phyloP scores from a whole-genome alignment of 2,797 vertebrate species.

The Myotis daubentonii region DNA sequence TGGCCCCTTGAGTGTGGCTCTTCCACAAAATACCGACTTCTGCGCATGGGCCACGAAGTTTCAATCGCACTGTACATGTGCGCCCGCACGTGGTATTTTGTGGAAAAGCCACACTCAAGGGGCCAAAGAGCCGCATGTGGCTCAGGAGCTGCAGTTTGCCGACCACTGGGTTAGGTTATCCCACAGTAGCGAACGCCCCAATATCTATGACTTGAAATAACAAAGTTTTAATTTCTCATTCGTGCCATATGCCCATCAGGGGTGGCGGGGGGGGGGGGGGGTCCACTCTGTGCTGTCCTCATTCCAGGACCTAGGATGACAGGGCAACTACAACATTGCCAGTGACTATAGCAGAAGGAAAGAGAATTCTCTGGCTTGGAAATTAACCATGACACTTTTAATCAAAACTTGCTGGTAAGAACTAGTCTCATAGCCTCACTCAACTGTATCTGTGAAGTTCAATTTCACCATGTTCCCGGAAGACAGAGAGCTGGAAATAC shows the following conservation, averaged over 20 bases:
- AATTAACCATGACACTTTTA: conserved; percentile 50
- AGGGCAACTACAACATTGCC: not conserved
- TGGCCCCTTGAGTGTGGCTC: no score
- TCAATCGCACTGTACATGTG: no score
- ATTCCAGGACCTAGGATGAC: not conserved
- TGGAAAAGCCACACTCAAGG: no score
- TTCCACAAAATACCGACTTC: no score
- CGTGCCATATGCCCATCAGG: not conserved
- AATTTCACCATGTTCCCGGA: conserved; percentile 13
- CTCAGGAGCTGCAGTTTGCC: no score
- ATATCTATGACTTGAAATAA: not conserved
- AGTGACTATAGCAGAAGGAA: conserved; percentile 18
- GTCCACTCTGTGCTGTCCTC: not conserved
- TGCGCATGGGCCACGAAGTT: no score
- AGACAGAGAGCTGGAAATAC: conserved; percentile 27
- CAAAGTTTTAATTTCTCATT: not conserved
- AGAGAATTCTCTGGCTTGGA: not conserved
- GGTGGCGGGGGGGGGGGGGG: no score
- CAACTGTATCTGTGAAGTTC: not conserved
- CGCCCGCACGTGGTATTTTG: no score
- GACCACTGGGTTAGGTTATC: not conserved
- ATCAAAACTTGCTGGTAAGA: conserved; percentile 43
- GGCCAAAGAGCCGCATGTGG: no score
- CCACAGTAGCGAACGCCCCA: not conserved
- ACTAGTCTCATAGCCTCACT: not conserved